phyloP scores from a whole-genome alignment of 1,140 invertebrate species.

The Trinorchestia longiramus region DNA sequence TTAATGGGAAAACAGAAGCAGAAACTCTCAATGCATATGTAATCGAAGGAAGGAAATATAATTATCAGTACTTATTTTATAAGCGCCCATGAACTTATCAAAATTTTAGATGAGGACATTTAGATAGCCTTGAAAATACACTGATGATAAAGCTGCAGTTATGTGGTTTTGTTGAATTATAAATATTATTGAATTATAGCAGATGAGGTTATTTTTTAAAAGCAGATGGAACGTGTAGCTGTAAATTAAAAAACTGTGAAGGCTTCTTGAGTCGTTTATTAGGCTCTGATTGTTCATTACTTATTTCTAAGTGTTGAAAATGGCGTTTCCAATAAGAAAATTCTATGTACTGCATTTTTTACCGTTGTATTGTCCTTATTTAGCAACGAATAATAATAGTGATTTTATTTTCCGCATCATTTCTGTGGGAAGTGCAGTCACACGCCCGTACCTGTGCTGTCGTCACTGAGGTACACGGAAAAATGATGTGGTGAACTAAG shows the following conservation, averaged over 20 bases:
- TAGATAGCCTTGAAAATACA: background rate
- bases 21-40: background rate
- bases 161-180: background rate
- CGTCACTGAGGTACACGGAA: background rate
- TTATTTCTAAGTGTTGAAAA: background rate
- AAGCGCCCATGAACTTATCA: background rate
- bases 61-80: background rate
- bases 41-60: background rate
- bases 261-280: background rate
- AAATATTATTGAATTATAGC: background rate
- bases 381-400: background rate
- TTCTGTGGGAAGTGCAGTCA: background rate
- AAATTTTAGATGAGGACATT: background rate
- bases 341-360: background rate
- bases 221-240: background rate
- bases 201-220: background rate
- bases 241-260: background rate
- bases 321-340: background rate
- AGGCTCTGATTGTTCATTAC: background rate
- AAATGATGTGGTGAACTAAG: background rate
- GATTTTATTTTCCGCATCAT: background rate
- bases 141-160: background rate
- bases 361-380: background rate
- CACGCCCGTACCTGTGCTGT: background rate
- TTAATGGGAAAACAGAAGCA: background rate